Evolutionary conservation across 2,113 vertebrate species (phyloP), one percentile per base, ranked within the genome.

Genomic region (Aptenodytes forsteri): DNA sequence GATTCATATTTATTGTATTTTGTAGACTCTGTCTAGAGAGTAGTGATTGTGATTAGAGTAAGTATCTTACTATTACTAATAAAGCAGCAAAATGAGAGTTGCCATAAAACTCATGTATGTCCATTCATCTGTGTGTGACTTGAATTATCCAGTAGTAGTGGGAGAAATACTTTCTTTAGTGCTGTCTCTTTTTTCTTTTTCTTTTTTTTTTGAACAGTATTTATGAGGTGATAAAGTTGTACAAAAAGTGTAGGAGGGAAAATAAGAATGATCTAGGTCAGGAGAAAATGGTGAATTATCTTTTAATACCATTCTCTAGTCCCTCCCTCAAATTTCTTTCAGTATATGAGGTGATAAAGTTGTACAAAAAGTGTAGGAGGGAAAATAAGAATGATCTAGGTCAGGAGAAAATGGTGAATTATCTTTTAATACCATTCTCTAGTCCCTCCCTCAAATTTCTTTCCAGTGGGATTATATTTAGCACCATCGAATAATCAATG

Each of bases 1-100:
- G 75, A 73, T 93, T 96, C 55, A 88, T 95, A 96, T 87, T 88
- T 95, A 69, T 91, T 94, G 61, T 86, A 66, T 88, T 95, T 76
- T 91, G 22, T 50, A 65, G 56, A 67, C 23, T 62, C 66, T 77
- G 29, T 67, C 69, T 69, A 61, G 67, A 91, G 72, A 89, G 46
- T 66, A 72, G 72, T 14, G 52, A 80, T 34, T 83, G 87, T 70
- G 71, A 91, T 96, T 80, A 85, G 66, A 95, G 47, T 54, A 93
- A 94, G 62, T 58, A 66, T 58, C 54, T 21, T 72, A 21, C 55
- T 79, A 36, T 84, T 92, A 92, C 86, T 91, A 87, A 91, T 36
- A 58, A 91, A 85, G 36, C 7, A 47, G 46, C 19, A 87, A 95
- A 93, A 87, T 64, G 29, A 93, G 52, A 30, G 36, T 32, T 87